Conservation (phyloP, 2,113 vertebrate genomes). For the Scatophagus argus region DNA sequence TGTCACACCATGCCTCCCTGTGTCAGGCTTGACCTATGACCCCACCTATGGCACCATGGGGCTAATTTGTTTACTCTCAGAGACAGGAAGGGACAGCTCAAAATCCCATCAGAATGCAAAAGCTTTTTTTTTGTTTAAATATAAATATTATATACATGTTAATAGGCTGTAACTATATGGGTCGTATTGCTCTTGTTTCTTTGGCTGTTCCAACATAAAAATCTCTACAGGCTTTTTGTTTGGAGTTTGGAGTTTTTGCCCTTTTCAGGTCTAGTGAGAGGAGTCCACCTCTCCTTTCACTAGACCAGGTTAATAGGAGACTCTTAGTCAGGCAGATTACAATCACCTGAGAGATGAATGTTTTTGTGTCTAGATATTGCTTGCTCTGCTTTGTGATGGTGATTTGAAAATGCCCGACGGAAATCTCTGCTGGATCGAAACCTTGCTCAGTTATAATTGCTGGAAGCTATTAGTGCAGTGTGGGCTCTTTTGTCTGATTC, state of each 20-base stretch:
- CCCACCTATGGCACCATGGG: slow-evolving; percentile 87
- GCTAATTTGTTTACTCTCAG: slow-evolving; percentile 92
- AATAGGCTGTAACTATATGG: not conserved
- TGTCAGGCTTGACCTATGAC: slow-evolving; percentile 91
- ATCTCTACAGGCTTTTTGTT: not conserved
- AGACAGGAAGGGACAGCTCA: slow-evolving; percentile 73
- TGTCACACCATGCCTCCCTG: slow-evolving; percentile 91
- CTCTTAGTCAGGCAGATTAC: no score
- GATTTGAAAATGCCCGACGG: no score
- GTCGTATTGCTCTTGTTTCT: not conserved
- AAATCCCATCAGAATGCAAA: slow-evolving; percentile 84
- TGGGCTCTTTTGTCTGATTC: no score
- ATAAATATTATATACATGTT: slow-evolving; percentile 72
- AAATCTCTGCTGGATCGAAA: no score
- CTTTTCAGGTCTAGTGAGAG: no score
- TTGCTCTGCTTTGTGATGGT: no score
- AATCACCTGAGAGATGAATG: no score
- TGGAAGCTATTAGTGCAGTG: no score
- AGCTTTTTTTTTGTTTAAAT: slow-evolving; percentile 86
- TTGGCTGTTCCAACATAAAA: not conserved
- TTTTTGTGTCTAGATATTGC: no score
- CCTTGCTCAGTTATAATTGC: no score
- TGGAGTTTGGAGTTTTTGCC: not conserved
- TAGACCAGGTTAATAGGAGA: no score
- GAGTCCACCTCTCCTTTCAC: no score